Conservation (phyloP, 2,888 invertebrate species). For the Cynaeus angustus region DNA sequence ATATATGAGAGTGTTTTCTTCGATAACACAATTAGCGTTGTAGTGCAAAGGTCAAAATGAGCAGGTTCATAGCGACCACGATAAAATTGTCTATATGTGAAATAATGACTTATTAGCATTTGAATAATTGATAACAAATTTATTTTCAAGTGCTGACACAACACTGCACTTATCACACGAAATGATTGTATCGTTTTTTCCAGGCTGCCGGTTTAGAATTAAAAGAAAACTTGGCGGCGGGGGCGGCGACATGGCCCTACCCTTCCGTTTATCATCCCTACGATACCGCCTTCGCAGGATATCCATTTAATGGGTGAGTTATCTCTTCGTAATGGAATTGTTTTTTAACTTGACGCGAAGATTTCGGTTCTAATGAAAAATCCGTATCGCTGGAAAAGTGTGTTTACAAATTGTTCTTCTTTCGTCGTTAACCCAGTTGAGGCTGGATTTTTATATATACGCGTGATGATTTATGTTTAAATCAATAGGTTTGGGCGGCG, state of each 20-base stretch:
- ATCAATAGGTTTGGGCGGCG: conserved; percentile 18
- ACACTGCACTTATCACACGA: conserved; percentile 18
- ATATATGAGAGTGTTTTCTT: conserved; percentile 36
- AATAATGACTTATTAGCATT: conserved; percentile 45
- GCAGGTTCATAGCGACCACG: conserved; percentile 33
- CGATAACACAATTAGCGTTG: conserved; percentile 46
- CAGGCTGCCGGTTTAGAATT: conserved; percentile 91
- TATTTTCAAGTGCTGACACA: conserved; percentile 36
- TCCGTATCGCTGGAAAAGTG: neutral
- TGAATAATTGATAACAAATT: conserved; percentile 39
- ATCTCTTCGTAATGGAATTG: conserved; percentile 40
- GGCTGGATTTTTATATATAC: conserved; percentile 10
- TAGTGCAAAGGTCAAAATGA: conserved; percentile 38
- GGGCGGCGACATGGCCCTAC: conserved; percentile 91
- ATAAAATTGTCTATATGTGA: conserved; percentile 42
- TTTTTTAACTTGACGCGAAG: too few relatives aligned
- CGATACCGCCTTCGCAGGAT: conserved; percentile 93
- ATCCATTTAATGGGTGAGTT: conserved; percentile 96
- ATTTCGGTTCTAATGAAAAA: neutral
- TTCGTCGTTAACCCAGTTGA: neutral
- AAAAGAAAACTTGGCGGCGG: conserved; percentile 90
- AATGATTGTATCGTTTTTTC: conserved; percentile 58
- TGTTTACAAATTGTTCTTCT: conserved; percentile 4
- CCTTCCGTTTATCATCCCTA: conserved; percentile 95
- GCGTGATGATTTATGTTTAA: conserved; percentile 18